Evolutionary conservation across 2,113 vertebrate genomes (phyloP), one percentile per base, ranked within the genome.

Genomic region (Raja brachyura): DNA sequence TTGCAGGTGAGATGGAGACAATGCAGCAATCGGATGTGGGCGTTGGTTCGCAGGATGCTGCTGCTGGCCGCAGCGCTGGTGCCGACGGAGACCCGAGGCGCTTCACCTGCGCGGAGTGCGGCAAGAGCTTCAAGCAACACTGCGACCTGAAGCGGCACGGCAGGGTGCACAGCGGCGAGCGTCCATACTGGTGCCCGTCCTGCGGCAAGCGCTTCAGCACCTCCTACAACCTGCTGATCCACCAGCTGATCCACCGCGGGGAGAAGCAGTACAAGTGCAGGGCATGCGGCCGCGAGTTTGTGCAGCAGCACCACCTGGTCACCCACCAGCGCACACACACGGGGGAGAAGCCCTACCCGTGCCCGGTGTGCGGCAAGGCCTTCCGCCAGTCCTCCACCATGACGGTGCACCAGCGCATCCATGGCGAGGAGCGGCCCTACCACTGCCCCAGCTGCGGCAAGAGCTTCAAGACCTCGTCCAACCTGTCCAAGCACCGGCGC

Each of bases 201-300:
- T 92, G 88, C 33, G 63, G 88, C 66, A 97, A 92, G 31, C 61
- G 63, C 20, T 92, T 92, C 88, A 73, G 98, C 97, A 97, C 98
- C 94, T 97, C 98, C 0, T 97, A 98, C 93, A 98, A 98, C 94
- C 95, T 98, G 94, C 96, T 97, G 9, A 97, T 98, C 93, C 97
- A 98, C 93, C 96, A 97, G 96, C 97, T 97, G 2, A 97, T 97
- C 6, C 98, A 98, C 93, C 98, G 97, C 0, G 96, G 97, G 0
- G 97, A 98, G 94, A 96, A 98, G 33, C 97, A 97, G 0, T 97
- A 97, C 95, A 96, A 96, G 0, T 98, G 97, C 77, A 93, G 95
- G 0, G 96, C 97, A 92, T 98, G 98, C 95, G 96, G 97, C 59
- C 98, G 98, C 90, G 97, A 97, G 93, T 98, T 98, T 16, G 97